Evolutionary conservation across 2,888 invertebrate species (phyloP).

Genomic region (Melinaea marsaeus): DNA sequence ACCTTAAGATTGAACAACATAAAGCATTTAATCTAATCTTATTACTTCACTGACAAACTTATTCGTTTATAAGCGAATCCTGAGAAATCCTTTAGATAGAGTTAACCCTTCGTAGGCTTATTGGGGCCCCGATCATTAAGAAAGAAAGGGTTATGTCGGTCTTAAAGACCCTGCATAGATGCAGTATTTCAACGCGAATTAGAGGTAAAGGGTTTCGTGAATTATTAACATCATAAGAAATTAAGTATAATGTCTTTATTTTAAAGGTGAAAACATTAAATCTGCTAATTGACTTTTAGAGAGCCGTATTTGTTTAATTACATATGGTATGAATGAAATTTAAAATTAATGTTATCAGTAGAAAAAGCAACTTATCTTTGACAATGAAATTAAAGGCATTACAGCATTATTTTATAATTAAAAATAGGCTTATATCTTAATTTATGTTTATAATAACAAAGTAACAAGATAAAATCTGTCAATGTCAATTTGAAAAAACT

Average conservation of each 20-base stretch:
- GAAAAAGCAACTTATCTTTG: too few relatives aligned
- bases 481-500: too few relatives aligned
- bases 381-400: too few relatives aligned
- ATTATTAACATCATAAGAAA: constrained; percentile 48
- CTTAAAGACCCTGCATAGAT: constrained; percentile 40
- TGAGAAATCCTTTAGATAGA: constrained; percentile 37
- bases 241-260: constrained; percentile 15
- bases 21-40: constrained; percentile 11
- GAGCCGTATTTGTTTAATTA: too few relatives aligned
- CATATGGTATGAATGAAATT: too few relatives aligned
- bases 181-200: constrained; percentile 58
- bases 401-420: too few relatives aligned
- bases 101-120: constrained; percentile 39
- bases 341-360: too few relatives aligned
- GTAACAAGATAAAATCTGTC: too few relatives aligned
- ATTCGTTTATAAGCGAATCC: constrained; percentile 40
- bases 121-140: constrained; percentile 49
- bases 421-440: too few relatives aligned
- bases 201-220: constrained; percentile 50
- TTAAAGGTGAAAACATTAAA: background rate
- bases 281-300: background rate
- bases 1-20: background rate
- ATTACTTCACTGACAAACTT: constrained; percentile 40
- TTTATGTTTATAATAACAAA: too few relatives aligned
- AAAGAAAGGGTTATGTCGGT: constrained; percentile 55